phyloP scores from a whole-genome alignment of 2,797 vertebrate species.

The Spheniscus humboldti region DNA sequence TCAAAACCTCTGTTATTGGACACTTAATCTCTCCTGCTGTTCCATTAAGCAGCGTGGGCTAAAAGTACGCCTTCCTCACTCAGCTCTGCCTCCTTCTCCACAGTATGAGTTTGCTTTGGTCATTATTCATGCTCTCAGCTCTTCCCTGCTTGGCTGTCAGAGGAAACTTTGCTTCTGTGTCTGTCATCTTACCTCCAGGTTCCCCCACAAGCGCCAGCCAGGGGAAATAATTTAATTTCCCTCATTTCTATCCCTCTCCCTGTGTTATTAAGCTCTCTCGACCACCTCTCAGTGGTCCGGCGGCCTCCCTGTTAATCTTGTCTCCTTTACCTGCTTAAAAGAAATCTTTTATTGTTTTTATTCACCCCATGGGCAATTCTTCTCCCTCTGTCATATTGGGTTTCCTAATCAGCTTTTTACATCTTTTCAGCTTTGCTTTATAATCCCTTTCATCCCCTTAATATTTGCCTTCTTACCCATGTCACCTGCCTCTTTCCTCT shows the following conservation, averaged over 20 bases:
- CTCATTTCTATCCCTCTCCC: background rate
- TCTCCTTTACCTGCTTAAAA: constrained; percentile 8
- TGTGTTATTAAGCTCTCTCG: background rate
- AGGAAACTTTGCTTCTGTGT: background rate
- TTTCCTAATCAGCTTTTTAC: constrained; percentile 58
- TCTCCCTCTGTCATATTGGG: constrained; percentile 35
- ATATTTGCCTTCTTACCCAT: constrained; percentile 46
- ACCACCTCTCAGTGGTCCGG: background rate
- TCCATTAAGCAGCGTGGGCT: background rate
- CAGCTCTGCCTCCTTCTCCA: background rate
- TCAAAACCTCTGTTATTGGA: background rate
- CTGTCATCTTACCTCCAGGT: background rate
- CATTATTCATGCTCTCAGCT: background rate
- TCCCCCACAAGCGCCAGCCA: background rate
- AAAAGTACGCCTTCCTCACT: background rate
- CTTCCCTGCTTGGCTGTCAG: background rate
- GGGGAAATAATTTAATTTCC: background rate
- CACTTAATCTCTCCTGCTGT: background rate
- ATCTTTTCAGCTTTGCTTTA: constrained; percentile 50
- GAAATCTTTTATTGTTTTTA: constrained; percentile 30
- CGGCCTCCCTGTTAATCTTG: background rate
- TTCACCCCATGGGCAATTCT: constrained; percentile 3
- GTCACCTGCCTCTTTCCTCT: constrained; percentile 13
- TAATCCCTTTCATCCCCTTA: constrained; percentile 49
- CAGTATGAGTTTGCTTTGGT: background rate